Base-by-base conservation (phyloP, 2,113 vertebrate genomes). In the Crotalus tigris region DNA sequence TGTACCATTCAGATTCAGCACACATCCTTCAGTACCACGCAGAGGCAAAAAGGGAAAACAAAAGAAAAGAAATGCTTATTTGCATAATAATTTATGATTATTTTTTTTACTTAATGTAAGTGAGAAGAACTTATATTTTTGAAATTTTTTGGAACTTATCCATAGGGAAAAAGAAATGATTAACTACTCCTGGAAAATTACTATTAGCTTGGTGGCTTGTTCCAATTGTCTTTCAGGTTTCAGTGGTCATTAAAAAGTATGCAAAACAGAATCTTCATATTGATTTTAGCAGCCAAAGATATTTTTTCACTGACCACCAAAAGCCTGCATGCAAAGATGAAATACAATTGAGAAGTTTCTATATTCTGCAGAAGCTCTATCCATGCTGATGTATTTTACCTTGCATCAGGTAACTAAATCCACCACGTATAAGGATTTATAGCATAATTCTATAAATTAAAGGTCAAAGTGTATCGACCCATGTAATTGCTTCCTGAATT, bases 121-220 rank as follows among this genome's bases (percentile, higher is more conserved):
- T 1, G 21, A 39, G 91, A 91, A 24, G 94, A 89, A 94, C 75
- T 46, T 93, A 15, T 61, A 88, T 17, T 94, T 92, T 92, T 92
- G 69, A 92, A 75, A 94, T 94, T 3, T 85, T 88, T 87, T 23
- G 39, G 88, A 93, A 58, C 51, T 19, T 54, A 61, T 81, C 86
- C 5, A 49, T 29, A 87, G 15, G 13, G 5, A 75, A 75, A 88
- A 93, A 93, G 61, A 61, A 61, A 87, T 85, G 85, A 95, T 55
- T 87, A 95, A 96, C 0, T 91, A 85, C 85, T 92, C 23, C 17
- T 90, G 11, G 93, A 93, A 81, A 95, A 94, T 94, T 92, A 88
- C n/a, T 81, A 55, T 87, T 95, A 93, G 46, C 91, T 96, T 94
- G 94, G 2, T 92, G 61, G 92, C 93, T 94, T 91, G 92, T 85